Conservation (phyloP, 1,140 invertebrate species). For the Drosophila orosa region DNA sequence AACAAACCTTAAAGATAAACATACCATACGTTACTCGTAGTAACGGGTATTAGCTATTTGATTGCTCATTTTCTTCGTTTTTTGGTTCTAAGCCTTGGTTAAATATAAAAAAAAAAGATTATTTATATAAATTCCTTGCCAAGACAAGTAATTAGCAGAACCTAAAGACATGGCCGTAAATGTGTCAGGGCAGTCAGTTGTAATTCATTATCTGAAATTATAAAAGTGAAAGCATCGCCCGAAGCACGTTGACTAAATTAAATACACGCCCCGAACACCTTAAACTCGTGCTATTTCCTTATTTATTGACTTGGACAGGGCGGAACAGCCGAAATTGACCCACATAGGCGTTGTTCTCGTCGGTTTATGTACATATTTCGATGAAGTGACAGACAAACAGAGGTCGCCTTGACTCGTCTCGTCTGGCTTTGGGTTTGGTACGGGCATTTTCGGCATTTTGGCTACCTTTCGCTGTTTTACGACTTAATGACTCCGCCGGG, state of each 20-base stretch:
- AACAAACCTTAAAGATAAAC: background rate
- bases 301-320: conserved; percentile 47
- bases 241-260: conserved; percentile 29
- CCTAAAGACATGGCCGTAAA: background rate
- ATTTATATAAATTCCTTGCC: background rate
- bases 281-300: conserved; percentile 44
- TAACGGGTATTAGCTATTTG: background rate
- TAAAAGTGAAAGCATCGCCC: background rate
- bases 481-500: conserved; percentile 83
- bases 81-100: too few relatives aligned
- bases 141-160: background rate
- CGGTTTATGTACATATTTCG: conserved; percentile 22
- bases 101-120: too few relatives aligned
- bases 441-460: conserved; percentile 21
- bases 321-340: conserved; percentile 56
- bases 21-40: background rate
- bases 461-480: conserved; percentile 75
- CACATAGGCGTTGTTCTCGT: conserved; percentile 16
- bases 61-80: too few relatives aligned
- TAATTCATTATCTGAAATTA: background rate
- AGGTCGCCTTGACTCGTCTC: conserved; percentile 6
- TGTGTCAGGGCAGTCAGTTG: background rate
- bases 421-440: background rate
- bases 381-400: conserved; percentile 46
- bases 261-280: conserved; percentile 39